A percentile compares a stretch with the other conserved stretches of the same genome.
phyloP scores from a whole-genome alignment of 2,797 vertebrate species.

The Sebastiscus tertius region DNA sequence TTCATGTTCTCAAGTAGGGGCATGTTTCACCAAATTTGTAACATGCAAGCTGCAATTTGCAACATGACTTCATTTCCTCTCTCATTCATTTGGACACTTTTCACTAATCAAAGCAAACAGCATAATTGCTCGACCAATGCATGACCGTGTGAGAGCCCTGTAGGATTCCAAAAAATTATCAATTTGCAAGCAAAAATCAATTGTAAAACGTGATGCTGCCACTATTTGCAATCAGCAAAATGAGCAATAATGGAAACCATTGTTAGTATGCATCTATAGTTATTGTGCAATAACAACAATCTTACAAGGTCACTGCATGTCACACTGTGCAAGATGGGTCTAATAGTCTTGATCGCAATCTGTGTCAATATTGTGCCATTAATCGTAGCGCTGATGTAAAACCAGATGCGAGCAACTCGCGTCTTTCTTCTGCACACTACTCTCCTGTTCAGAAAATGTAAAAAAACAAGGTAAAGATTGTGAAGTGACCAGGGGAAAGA shows the following conservation, averaged over 20 bases:
- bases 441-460: not conserved
- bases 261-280: not conserved
- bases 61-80: not conserved
- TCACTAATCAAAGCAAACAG: not conserved
- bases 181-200: not conserved
- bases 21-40: not conserved
- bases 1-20: not conserved
- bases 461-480: not conserved
- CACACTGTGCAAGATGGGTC: not conserved
- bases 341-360: not conserved
- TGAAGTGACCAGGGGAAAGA: not conserved
- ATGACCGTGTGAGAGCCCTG: not conserved
- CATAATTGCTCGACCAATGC: not conserved
- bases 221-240: not conserved
- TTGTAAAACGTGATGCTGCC: not conserved
- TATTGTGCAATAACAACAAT: not conserved
- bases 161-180: not conserved
- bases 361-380: not conserved
- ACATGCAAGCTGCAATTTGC: not conserved
- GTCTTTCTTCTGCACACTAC: not conserved
- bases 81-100: not conserved
- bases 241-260: not conserved
- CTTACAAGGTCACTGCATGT: not conserved
- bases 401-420: not conserved
- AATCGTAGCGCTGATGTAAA: not conserved